Evolutionary conservation across 1,140 invertebrate genomes (phyloP), one percentile per base, ranked within the genome.

Genomic region (Oncopodura yosiiana): DNA sequence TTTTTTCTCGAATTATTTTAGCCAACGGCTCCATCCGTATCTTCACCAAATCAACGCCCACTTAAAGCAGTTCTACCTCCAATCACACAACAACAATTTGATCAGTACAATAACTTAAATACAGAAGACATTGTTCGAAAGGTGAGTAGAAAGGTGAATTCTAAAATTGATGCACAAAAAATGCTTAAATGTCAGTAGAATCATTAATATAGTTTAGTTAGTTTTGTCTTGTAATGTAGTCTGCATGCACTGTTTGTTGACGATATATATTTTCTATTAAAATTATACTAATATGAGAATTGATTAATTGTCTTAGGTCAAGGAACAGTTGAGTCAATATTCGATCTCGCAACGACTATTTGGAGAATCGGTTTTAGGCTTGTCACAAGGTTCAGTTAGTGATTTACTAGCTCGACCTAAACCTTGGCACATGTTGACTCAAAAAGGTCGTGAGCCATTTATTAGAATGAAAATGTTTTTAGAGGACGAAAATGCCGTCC

Each of bases 381-480:
- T 99, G 38, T 97, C 93, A 0, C 90, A 94, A 70, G 93, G 93
- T 14, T 93, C 89, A 1, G 93, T 96, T 0, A 94, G 90, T 18
- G 93, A 97, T 72, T 73, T 97, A 36, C 73, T 97, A 45, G 93
- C 93, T 21, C 73, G 93, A 41, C 93, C 93, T 19, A 97, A 97
- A 69, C 89, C 92, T 0, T 97, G 93, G 93, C 88, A 93, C 67
- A 94, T 94, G 89, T 72, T 97, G 8, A 97, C 93, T 1, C 90
- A 94, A 68, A 96, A 96, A 72, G 93, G 93, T 0, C 78, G 92
- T 21, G 93, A 97, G 67, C 93, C 93, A 1, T 97, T 96, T 72
- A 95, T 97, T 52, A 77, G 93, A 46, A 97, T 97, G 93, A 93
- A 94, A 70, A 92, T 96, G 84, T 97, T 96, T 72, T 74, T 96